Percentiles rank a stretch among this genome's conserved stretches.
phyloP scores from a whole-genome alignment of 2,888 invertebrate genomes.

The Zeuzera pyrina region DNA sequence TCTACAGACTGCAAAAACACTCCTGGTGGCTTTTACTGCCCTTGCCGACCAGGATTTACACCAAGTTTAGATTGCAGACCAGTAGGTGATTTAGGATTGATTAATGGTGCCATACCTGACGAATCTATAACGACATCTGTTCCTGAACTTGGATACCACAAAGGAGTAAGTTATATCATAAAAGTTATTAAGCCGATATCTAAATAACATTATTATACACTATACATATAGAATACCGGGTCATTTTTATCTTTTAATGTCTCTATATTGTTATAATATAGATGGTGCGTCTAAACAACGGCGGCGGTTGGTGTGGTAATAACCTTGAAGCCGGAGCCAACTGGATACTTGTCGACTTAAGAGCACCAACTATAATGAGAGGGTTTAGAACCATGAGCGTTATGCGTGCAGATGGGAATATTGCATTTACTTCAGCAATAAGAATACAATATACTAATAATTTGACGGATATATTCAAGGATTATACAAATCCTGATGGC shows the following conservation, averaged over 20 bases:
- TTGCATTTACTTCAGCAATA: constrained; percentile 92
- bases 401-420: constrained; percentile 83
- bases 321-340: constrained; percentile 89
- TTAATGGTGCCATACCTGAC: constrained; percentile 92
- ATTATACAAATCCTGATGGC: constrained; percentile 93
- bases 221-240: too few relatives aligned
- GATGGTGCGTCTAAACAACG: constrained; percentile 88
- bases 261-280: constrained; percentile 32
- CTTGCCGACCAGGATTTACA: constrained; percentile 87
- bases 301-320: constrained; percentile 92
- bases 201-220: too few relatives aligned
- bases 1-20: constrained; percentile 94
- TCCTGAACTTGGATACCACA: constrained; percentile 86
- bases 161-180: constrained; percentile 76
- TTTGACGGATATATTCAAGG: constrained; percentile 89
- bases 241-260: not conserved
- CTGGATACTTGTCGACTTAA: constrained; percentile 90
- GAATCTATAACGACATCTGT: constrained; percentile 90
- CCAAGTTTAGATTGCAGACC: constrained; percentile 92
- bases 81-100: constrained; percentile 89
- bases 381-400: constrained; percentile 95
- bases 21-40: constrained; percentile 90
- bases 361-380: constrained; percentile 89
- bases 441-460: constrained; percentile 91
- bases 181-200: not conserved